Evolutionary conservation across 2,797 vertebrate species (phyloP), one percentile per base, ranked within the genome.

Genomic region (Melanotaenia maccullochi): DNA sequence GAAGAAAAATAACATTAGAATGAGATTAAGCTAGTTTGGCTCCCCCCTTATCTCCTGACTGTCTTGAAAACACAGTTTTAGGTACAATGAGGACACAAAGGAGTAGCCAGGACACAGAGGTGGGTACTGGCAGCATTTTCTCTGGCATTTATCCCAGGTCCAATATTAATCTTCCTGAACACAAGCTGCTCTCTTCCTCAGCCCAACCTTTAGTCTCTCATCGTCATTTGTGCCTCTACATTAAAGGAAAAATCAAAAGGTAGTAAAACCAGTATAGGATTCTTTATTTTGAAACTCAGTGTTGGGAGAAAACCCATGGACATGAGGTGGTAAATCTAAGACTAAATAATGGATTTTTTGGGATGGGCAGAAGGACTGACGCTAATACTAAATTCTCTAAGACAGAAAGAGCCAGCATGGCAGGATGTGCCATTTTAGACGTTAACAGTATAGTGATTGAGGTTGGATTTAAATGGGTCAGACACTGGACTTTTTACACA

Each of bases 81-180:
- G 66, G 80, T 76, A 54, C 82, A 84, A 25, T 0, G 58, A 75
- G 83, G 76, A 81, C 73, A 76, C 4, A 30, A 70, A 51, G 79
- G 75, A 80, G 85, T 63, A 60, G 78, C 80, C 79, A 62, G 79
- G 78, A 82, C 33, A 44, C 70, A 42, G 64, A 56, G 56, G 68
- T 36, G 68, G 79, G 78, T 78, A 55, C 73, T 93, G 93, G 93
- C 89, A 82, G 74, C 75, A 5, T 76, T 84, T 86, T 62, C 66
- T 70, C 58, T 81, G 85, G 88, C 89, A 68, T 67, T 47, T 62
- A 75, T 87, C 71, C 86, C 85, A 64, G 88, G 32, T 35, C 49
- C 65, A 55, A 78, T 73, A 80, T 81, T 64, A 79, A 89, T 91
- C 73, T 78, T 65, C 49, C 73, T 55, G 63, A 81, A 86, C 78